Evolutionary conservation across 1,140 invertebrate genomes (phyloP).

Genomic region (Drosophila saltans): DNA sequence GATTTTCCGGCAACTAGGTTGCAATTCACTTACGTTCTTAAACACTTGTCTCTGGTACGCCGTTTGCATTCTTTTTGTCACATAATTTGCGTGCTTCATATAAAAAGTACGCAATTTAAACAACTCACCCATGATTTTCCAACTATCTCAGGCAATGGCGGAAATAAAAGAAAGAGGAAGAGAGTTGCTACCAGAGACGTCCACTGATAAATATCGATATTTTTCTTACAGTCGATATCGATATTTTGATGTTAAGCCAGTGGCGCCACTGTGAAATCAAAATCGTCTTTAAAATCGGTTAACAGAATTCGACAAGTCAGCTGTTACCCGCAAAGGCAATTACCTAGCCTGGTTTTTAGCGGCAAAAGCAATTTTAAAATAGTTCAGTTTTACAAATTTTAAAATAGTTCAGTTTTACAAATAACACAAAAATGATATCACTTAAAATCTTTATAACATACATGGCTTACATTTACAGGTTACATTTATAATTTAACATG

Average conservation of each 20-base stretch:
- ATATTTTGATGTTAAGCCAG: neutral
- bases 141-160: constrained; percentile 82
- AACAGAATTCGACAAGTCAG: neutral
- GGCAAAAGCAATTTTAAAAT: neutral
- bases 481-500: neutral
- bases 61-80: constrained; percentile 46
- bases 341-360: no score
- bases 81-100: constrained; percentile 49
- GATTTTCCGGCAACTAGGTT: constrained; percentile 2
- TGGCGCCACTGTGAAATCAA: neutral
- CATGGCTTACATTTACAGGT: neutral
- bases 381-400: neutral
- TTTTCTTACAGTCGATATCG: neutral
- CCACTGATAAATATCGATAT: constrained; percentile 7
- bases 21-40: constrained; percentile 55
- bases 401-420: no score
- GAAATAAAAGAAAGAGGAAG: constrained; percentile 82
- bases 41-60: constrained; percentile 27
- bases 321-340: neutral
- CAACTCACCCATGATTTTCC: constrained; percentile 83
- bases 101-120: constrained; percentile 66
- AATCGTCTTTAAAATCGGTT: neutral
- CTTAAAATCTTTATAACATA: neutral
- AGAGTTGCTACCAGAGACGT: constrained; percentile 10
- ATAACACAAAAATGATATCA: neutral